phyloP scores from a whole-genome alignment of 2,113 vertebrate species.

The Meleagris gallopavo region DNA sequence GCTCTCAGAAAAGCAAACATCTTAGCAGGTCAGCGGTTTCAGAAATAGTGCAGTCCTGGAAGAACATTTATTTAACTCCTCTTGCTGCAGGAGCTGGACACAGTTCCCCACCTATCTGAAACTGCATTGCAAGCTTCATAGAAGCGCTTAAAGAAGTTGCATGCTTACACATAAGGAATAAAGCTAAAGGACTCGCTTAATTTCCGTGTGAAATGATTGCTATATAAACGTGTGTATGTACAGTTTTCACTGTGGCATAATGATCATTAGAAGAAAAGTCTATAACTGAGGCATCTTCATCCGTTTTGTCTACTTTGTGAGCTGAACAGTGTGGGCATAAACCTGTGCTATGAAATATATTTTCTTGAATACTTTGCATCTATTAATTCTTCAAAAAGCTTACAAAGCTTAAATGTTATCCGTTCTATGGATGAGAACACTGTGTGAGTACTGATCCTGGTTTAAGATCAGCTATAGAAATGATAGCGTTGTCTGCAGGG shows the following conservation, averaged over 20 bases:
- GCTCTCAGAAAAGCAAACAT: slow-evolving; percentile 19
- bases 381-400: background rate
- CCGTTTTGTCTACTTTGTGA: background rate
- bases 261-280: background rate
- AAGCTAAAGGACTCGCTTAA: background rate
- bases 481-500: background rate
- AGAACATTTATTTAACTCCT: slow-evolving; percentile 19
- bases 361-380: background rate
- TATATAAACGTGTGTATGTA: background rate
- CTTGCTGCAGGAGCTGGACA: slow-evolving; percentile 31
- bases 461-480: slow-evolving; percentile 21
- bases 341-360: background rate
- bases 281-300: background rate
- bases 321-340: background rate
- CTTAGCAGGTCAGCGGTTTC: slow-evolving; percentile 34
- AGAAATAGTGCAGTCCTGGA: slow-evolving; percentile 7
- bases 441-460: background rate
- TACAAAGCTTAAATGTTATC: background rate
- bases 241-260: background rate
- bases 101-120: slow-evolving; percentile 6
- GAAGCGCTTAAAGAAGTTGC: background rate
- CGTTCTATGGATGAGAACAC: background rate
- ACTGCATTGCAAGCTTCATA: background rate
- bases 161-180: background rate
- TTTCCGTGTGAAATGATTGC: background rate